phyloP scores from a whole-genome alignment of 2,797 vertebrate species.

The Poeciliopsis presidionis region DNA sequence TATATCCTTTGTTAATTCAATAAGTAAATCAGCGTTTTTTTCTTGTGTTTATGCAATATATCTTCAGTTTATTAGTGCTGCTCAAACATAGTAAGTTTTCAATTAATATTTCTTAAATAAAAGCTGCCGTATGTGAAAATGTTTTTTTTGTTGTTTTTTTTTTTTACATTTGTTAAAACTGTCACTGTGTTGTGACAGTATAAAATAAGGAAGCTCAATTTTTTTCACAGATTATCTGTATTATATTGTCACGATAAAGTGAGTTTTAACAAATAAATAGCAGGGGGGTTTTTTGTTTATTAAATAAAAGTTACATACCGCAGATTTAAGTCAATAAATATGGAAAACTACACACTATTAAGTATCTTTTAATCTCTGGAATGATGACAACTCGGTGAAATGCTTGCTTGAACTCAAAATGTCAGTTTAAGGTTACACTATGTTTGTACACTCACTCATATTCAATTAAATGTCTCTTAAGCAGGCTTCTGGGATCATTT shows the following conservation, averaged over 20 bases:
- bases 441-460: neutral
- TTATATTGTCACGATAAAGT: no score
- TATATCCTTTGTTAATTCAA: constrained; percentile 38
- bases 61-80: constrained; percentile 7
- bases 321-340: neutral
- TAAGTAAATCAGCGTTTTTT: constrained; percentile 36
- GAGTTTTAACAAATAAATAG: no score
- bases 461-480: neutral
- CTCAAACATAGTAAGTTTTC: neutral
- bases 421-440: neutral
- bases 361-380: neutral
- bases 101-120: neutral
- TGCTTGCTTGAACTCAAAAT: neutral
- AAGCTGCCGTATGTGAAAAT: no score
- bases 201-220: no score
- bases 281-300: no score
- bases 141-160: no score
- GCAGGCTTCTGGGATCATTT: neutral
- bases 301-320: neutral
- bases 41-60: constrained; percentile 26
- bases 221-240: no score
- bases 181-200: no score
- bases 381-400: neutral
- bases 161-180: no score
- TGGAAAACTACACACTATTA: neutral